phyloP scores from a whole-genome alignment of 2,888 invertebrate species.

The Synergus japonicus region DNA sequence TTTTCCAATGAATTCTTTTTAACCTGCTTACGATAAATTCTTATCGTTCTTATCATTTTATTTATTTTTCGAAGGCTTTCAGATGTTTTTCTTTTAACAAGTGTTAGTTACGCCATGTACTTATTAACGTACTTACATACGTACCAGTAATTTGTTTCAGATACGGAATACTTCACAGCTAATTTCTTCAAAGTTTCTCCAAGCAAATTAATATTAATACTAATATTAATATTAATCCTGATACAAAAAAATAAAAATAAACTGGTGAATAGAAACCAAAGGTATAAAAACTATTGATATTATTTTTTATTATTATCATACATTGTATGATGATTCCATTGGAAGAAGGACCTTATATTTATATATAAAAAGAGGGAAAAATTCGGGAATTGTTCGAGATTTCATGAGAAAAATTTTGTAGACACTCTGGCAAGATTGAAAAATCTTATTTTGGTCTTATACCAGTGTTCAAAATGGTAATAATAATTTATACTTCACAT shows the following conservation, averaged over 20 bases:
- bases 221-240: not conserved
- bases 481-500: too few species aligned
- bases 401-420: too few species aligned
- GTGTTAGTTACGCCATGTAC: not conserved
- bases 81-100: constrained; percentile 5
- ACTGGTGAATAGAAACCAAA: not conserved
- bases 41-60: constrained; percentile 12
- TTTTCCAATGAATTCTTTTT: not conserved
- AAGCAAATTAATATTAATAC: too few species aligned
- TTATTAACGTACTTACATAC: not conserved
- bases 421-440: too few species aligned
- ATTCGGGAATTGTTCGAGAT: too few species aligned
- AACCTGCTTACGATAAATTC: not conserved
- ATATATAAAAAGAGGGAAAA: too few species aligned
- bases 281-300: too few species aligned
- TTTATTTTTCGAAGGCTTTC: constrained; percentile 16
- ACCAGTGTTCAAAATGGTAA: too few species aligned
- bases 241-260: not conserved
- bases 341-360: too few species aligned
- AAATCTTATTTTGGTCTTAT: too few species aligned
- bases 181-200: not conserved
- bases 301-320: too few species aligned
- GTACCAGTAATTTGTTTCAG: not conserved
- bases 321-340: too few species aligned
- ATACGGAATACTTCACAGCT: not conserved